Conservation (phyloP, 2,797 vertebrate species). For the Aphelocoma californica region DNA sequence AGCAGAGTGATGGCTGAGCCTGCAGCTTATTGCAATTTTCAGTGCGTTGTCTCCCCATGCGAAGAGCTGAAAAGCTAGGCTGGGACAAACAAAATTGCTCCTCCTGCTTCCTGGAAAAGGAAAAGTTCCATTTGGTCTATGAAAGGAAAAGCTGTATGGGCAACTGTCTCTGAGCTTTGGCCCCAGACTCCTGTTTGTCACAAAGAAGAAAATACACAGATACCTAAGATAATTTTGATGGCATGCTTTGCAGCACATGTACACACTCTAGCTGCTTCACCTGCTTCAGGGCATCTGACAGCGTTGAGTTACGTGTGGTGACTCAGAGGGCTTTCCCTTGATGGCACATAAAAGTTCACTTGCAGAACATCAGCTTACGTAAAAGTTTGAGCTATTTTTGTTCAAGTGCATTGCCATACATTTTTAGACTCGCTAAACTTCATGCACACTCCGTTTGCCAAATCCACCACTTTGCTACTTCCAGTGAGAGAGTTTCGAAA, state of each 20-base stretch:
- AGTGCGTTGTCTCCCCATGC: not conserved
- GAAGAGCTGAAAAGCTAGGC: not conserved
- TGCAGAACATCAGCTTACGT: not conserved
- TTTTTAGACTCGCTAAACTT: slow-evolving; percentile 31
- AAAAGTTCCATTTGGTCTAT: not conserved
- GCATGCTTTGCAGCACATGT: not conserved
- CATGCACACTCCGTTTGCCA: not conserved
- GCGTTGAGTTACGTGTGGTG: not conserved
- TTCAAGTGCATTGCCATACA: not conserved
- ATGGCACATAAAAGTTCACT: slow-evolving; percentile 21
- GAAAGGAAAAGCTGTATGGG: not conserved
- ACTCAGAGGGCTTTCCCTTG: slow-evolving; percentile 29
- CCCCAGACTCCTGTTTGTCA: not conserved
- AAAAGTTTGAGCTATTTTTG: slow-evolving; percentile 43
- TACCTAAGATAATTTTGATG: not conserved
- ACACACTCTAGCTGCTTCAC: not conserved
- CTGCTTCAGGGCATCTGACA: not conserved
- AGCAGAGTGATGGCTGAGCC: not conserved
- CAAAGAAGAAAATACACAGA: not conserved
- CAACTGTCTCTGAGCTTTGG: not conserved
- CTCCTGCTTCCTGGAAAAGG: not conserved
- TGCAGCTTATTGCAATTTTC: not conserved
- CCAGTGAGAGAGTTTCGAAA: not conserved
- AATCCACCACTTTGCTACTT: not conserved
- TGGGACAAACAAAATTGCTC: not conserved